These are phyloP conservation scores for Sarcophaga caerulescens DNA, from an alignment of 2,888 invertebrate genomes.

Conservation along the genomic window DNA sequence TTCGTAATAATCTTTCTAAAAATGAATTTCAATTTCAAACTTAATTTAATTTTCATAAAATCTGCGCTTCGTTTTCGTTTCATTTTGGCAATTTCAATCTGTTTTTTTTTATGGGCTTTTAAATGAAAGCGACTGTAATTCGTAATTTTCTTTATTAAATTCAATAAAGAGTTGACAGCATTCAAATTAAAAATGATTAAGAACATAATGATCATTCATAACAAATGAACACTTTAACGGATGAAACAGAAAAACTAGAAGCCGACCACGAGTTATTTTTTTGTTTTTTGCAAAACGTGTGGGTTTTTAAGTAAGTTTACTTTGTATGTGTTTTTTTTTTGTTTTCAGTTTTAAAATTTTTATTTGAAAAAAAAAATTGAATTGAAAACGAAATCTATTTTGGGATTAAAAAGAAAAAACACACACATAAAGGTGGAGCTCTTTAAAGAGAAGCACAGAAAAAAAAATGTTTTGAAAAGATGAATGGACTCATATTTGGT, in stretches of 20 bases:
- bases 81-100: constrained; percentile 48
- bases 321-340: constrained; percentile 15
- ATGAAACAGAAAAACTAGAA: background rate
- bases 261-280: background rate
- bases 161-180: constrained; percentile 58
- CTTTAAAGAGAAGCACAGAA: background rate
- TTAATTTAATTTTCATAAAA: background rate
- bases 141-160: constrained; percentile 58
- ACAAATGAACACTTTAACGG: background rate
- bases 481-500: background rate
- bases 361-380: constrained; percentile 48
- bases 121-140: constrained; percentile 55
- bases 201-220: constrained; percentile 7
- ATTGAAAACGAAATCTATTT: constrained; percentile 6
- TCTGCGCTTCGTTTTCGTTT: background rate
- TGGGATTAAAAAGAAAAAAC: background rate
- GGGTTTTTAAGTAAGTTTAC: background rate
- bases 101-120: constrained; percentile 33
- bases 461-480: background rate
- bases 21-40: background rate
- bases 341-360: background rate
- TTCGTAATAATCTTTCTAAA: background rate
- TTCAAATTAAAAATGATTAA: constrained; percentile 39
- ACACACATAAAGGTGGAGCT: background rate
- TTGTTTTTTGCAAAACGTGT: background rate